Evolutionary conservation across 2,113 vertebrate species (phyloP).

Genomic region (Scomber japonicus): DNA sequence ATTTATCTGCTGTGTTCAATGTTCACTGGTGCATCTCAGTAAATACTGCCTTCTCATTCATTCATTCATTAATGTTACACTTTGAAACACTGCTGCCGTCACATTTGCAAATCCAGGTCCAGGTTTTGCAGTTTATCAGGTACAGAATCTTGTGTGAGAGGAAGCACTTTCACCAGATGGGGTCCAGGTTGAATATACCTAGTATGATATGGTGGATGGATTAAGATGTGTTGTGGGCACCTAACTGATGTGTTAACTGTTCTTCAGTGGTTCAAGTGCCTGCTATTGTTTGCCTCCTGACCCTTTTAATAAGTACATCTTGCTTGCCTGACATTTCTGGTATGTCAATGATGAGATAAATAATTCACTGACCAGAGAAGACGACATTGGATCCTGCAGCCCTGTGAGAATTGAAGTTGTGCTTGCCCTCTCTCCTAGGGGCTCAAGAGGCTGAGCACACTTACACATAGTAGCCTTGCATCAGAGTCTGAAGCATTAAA

Average conservation of each 20-base stretch:
- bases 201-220: neutral
- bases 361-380: conserved; percentile 67
- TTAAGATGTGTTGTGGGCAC: neutral
- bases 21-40: conserved; percentile 19
- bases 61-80: conserved; percentile 17
- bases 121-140: conserved; percentile 19
- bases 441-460: conserved; percentile 57
- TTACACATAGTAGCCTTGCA: conserved; percentile 73
- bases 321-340: conserved; percentile 58
- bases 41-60: conserved; percentile 49
- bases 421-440: conserved; percentile 44
- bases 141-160: conserved; percentile 24
- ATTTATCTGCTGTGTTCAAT: conserved; percentile 28
- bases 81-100: conserved; percentile 16
- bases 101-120: conserved; percentile 7
- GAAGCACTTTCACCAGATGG: conserved; percentile 20
- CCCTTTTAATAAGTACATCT: conserved; percentile 55
- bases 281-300: conserved; percentile 59
- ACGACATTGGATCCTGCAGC: conserved; percentile 51
- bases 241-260: neutral
- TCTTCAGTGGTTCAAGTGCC: conserved; percentile 72
- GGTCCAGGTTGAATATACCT: conserved; percentile 4
- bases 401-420: conserved; percentile 44
- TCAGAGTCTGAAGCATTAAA: conserved; percentile 72
- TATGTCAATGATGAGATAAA: conserved; percentile 58